A percentile compares a stretch with the other conserved stretches of the same genome.
Conservation (phyloP, 2,797 vertebrate genomes). For the Coreius guichenoti region DNA sequence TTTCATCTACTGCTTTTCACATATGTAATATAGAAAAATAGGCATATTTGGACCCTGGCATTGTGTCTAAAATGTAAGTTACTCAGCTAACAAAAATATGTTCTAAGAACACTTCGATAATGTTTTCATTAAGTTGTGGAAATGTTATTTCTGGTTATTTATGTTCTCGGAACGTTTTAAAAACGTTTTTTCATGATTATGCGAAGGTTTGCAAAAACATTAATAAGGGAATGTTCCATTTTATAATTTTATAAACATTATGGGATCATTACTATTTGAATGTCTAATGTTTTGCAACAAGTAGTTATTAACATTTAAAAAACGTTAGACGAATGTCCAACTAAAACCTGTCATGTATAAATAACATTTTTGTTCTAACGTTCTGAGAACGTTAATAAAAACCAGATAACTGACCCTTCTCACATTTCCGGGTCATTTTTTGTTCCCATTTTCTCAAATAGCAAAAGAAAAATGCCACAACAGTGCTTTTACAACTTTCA, state of each 20-base stretch:
- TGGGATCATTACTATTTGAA: background rate
- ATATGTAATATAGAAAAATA: background rate
- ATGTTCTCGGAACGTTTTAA: background rate
- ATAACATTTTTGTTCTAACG: background rate
- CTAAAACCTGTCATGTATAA: background rate
- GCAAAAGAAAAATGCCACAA: too few species aligned
- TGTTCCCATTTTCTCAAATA: too few species aligned
- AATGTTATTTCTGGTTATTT: background rate
- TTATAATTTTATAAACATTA: background rate
- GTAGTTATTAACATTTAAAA: too few species aligned
- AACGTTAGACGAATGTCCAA: background rate
- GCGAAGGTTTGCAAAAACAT: background rate
- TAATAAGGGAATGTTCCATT: background rate
- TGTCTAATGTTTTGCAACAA: too few species aligned
- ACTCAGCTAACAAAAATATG: background rate
- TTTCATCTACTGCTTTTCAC: background rate
- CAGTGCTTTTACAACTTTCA: too few species aligned
- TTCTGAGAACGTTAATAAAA: background rate
- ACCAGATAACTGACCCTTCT: too few species aligned
- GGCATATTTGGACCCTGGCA: rapidly evolving
- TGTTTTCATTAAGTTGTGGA: background rate
- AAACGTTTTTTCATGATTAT: background rate
- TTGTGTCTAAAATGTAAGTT: background rate
- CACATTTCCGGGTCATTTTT: too few species aligned
- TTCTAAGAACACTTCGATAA: background rate